Percentiles rank a stretch among this genome's conserved stretches.
Conservation (phyloP, 2,113 vertebrate species). For the Callocephalon fimbriatum region DNA sequence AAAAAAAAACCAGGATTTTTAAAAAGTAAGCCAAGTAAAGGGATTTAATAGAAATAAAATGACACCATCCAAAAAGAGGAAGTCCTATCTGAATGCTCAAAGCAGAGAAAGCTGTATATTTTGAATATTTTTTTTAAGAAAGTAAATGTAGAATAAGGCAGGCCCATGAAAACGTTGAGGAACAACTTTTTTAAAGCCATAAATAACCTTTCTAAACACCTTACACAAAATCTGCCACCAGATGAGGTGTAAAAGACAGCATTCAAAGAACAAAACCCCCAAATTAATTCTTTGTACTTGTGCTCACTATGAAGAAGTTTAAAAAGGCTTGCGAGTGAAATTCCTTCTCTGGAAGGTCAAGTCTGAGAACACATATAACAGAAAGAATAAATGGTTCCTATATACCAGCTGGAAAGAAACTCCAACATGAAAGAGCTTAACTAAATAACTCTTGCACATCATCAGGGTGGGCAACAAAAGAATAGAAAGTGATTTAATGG, state of each 20-base stretch:
- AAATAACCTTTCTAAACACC: background rate
- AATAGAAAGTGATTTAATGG: background rate
- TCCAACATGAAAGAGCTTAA: background rate
- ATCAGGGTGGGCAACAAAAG: background rate
- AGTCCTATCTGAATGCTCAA: background rate
- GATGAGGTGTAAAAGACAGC: background rate
- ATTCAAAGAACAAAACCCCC: background rate
- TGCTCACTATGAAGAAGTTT: background rate
- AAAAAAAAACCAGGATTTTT: background rate
- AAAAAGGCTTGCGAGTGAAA: background rate
- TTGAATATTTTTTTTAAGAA: background rate
- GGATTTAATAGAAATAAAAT: background rate
- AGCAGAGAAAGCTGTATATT: background rate
- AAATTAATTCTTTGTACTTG: background rate
- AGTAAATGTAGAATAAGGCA: background rate
- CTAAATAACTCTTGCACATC: constrained; percentile 11
- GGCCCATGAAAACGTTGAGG: background rate
- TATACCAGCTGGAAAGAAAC: background rate
- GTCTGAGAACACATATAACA: background rate
- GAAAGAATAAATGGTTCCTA: constrained; percentile 14
- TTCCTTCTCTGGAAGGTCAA: background rate
- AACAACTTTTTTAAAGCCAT: background rate
- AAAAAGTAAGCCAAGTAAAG: background rate
- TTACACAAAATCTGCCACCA: background rate
- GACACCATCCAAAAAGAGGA: background rate